Percentiles rank a stretch among this genome's conserved stretches.
These are phyloP conservation scores for Semotilus atromaculatus DNA, from an alignment of 2,797 vertebrate genomes.

Conservation along the genomic window DNA sequence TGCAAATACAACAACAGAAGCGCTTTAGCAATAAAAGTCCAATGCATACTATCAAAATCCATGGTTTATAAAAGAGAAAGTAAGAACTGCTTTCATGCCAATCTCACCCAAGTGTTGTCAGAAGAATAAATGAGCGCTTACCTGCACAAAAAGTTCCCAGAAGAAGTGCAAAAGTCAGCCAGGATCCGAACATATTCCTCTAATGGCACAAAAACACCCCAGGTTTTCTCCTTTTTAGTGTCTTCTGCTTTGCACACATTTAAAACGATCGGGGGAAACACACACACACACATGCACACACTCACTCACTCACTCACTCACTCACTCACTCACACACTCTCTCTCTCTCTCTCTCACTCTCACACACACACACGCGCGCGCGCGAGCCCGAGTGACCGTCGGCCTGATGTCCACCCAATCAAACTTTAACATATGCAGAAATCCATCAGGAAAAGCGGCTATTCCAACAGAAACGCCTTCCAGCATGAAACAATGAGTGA, in stretches of 20 bases:
- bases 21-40: neutral
- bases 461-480: constrained; percentile 38
- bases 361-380: neutral
- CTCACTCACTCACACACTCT: neutral
- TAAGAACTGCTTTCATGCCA: neutral
- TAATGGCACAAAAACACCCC: constrained; percentile 64
- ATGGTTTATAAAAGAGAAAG: too few relatives aligned
- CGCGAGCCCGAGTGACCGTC: constrained; percentile 44
- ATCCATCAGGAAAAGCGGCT: constrained; percentile 58
- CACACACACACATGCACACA: neutral
- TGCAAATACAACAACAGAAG: neutral
- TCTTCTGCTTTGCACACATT: constrained; percentile 66
- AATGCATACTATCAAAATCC: neutral
- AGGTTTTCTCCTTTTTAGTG: constrained; percentile 63
- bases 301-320: neutral
- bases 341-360: neutral
- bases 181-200: constrained; percentile 85
- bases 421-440: constrained; percentile 62
- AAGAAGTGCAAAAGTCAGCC: constrained; percentile 87
- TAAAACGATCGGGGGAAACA: constrained; percentile 46
- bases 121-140: constrained; percentile 65
- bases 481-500: neutral
- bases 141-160: constrained; percentile 88
- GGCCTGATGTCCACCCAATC: constrained; percentile 60
- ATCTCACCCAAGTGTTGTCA: neutral